A percentile compares a stretch with the other conserved stretches of the same genome.
phyloP scores from a whole-genome alignment of 2,888 invertebrate genomes.

The Drosophila melanosoma region DNA sequence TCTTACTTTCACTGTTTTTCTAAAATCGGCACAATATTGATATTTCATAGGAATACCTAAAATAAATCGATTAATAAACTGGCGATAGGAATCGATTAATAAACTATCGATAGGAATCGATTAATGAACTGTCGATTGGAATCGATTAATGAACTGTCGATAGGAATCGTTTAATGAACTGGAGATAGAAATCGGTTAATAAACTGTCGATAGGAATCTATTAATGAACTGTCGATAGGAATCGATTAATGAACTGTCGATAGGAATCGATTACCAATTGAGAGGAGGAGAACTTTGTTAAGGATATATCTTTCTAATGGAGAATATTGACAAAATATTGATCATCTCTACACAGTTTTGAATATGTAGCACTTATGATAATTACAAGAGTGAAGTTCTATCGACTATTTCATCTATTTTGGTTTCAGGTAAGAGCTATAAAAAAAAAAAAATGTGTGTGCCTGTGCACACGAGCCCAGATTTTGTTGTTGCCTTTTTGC shows the following conservation, averaged over 20 bases:
- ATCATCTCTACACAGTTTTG: no score
- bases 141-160: not conserved
- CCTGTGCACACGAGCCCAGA: slow-evolving; percentile 15
- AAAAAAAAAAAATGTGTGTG: not conserved
- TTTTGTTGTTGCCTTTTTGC: slow-evolving; percentile 5
- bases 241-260: not conserved
- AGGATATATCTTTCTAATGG: not conserved
- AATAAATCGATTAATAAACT: not conserved
- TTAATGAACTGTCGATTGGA: not conserved
- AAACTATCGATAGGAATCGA: not conserved
- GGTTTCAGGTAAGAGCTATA: slow-evolving; percentile 17
- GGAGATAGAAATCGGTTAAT: no score
- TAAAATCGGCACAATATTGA: not conserved
- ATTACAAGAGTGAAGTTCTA: no score
- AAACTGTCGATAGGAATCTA: not conserved
- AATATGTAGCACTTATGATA: no score
- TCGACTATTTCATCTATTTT: not conserved
- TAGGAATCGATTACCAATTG: not conserved
- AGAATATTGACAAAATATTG: no score
- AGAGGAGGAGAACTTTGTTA: not conserved
- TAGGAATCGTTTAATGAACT: not conserved
- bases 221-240: not conserved
- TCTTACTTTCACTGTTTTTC: not conserved
- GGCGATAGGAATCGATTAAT: not conserved
- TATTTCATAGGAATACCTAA: not conserved